Percentiles rank a stretch among this genome's conserved stretches.
phyloP scores from a whole-genome alignment of 2,888 invertebrate species.

The Lasioglossum marginatum region DNA sequence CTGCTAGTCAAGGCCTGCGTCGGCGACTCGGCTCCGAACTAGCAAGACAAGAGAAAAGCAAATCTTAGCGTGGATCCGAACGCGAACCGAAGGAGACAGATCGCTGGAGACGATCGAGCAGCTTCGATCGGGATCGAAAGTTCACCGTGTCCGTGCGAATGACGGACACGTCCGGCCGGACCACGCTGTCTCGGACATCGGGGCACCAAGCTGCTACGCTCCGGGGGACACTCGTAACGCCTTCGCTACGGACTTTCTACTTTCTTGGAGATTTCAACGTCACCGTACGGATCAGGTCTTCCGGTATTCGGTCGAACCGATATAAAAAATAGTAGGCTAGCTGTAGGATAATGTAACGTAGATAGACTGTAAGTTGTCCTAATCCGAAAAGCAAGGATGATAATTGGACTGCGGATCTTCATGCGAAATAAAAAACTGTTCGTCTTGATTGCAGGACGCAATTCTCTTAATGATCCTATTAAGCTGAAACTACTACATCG shows the following conservation, averaged over 20 bases:
- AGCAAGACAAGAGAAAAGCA: not conserved
- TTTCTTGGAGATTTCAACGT: constrained; percentile 12
- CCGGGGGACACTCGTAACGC: constrained; percentile 8
- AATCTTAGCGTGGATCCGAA: not conserved
- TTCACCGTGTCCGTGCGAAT: not conserved
- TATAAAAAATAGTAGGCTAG: too few species aligned
- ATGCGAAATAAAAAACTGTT: too few species aligned
- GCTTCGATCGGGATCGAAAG: not conserved
- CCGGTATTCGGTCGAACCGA: not conserved
- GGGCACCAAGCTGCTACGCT: not conserved
- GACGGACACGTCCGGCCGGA: not conserved
- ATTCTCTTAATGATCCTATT: too few species aligned
- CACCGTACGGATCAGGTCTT: not conserved
- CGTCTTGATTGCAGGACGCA: too few species aligned
- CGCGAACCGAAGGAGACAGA: not conserved
- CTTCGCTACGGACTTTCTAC: constrained; percentile 43
- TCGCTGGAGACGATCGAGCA: not conserved
- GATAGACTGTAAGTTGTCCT: too few species aligned
- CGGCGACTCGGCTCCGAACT: not conserved
- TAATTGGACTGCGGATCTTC: too few species aligned
- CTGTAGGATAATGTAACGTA: too few species aligned
- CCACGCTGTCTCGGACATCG: not conserved
- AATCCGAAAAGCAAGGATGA: too few species aligned
- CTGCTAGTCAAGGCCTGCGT: not conserved
- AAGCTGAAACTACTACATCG: too few species aligned